phyloP scores from a whole-genome alignment of 1,140 invertebrate species.

The Zaprionus inermis region DNA sequence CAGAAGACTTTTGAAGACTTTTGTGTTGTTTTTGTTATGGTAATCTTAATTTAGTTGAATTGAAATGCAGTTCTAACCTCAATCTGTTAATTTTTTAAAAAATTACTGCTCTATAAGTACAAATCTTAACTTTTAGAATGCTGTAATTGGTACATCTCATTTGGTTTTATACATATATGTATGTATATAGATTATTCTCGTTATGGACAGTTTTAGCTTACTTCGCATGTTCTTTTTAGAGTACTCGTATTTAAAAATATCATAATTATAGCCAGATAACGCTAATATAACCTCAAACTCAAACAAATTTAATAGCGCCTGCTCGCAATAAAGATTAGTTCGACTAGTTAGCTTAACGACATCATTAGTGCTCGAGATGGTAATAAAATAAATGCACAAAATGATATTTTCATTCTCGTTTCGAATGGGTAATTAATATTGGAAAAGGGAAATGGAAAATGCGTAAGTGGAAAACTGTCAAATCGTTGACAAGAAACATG shows the following conservation, averaged over 20 bases:
- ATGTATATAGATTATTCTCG: too few relatives aligned
- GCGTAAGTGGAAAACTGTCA: constrained; percentile 20
- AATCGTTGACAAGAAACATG: background rate
- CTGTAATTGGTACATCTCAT: too few relatives aligned
- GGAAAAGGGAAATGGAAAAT: too few relatives aligned
- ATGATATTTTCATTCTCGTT: background rate
- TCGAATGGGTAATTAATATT: background rate
- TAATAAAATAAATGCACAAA: background rate
- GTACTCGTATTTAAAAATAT: background rate
- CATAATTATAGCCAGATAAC: background rate
- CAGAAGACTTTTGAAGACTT: too few relatives aligned
- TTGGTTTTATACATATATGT: too few relatives aligned
- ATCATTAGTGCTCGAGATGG: background rate
- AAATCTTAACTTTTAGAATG: too few relatives aligned
- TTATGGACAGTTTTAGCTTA: too few relatives aligned
- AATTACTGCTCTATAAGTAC: too few relatives aligned
- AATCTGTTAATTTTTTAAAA: too few relatives aligned
- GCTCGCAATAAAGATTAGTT: background rate
- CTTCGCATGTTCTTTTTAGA: background rate
- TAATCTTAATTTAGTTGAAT: too few relatives aligned
- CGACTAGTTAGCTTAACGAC: background rate
- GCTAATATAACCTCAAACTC: background rate
- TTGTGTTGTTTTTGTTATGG: background rate
- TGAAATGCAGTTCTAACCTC: too few relatives aligned
- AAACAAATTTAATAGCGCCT: background rate